These are phyloP conservation scores for Mactromeris polynyma DNA, from an alignment of 2,888 invertebrate genomes.

Conservation along the genomic window DNA sequence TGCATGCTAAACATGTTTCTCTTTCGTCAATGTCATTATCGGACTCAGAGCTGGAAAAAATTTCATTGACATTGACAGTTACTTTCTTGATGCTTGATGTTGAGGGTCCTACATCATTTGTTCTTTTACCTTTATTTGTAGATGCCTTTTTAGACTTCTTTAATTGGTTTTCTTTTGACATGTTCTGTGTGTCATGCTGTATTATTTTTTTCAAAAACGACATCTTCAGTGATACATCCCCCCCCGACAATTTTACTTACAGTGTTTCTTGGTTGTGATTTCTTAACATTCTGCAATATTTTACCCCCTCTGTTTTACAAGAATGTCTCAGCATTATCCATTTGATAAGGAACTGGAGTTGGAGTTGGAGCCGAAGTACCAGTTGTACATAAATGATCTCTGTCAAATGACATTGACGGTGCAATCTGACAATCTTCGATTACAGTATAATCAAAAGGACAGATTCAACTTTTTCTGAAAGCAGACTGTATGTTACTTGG, in stretches of 20 bases:
- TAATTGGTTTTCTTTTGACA: neutral
- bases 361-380: too few species aligned
- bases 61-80: neutral
- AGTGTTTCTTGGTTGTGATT: constrained; percentile 4
- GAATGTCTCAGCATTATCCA: neutral
- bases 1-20: too few species aligned
- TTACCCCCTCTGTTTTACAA: neutral
- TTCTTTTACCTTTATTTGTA: constrained; percentile 6
- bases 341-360: too few species aligned
- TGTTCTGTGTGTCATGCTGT: neutral
- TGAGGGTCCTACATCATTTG: too few species aligned
- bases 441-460: constrained; percentile 25
- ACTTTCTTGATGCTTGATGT: too few species aligned
- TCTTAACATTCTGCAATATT: constrained; percentile 24
- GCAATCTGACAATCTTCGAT: neutral
- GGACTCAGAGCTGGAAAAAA: constrained; percentile 13
- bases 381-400: too few species aligned
- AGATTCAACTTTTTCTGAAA: constrained; percentile 43
- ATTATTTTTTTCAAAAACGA: neutral
- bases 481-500: too few species aligned
- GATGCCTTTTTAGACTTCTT: neutral
- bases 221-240: constrained; percentile 26
- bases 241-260: constrained; percentile 22
- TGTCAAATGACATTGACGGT: too few species aligned
- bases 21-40: constrained; percentile 17